phyloP scores from a whole-genome alignment of 2,888 invertebrate species.

The Lysandra bellargus region DNA sequence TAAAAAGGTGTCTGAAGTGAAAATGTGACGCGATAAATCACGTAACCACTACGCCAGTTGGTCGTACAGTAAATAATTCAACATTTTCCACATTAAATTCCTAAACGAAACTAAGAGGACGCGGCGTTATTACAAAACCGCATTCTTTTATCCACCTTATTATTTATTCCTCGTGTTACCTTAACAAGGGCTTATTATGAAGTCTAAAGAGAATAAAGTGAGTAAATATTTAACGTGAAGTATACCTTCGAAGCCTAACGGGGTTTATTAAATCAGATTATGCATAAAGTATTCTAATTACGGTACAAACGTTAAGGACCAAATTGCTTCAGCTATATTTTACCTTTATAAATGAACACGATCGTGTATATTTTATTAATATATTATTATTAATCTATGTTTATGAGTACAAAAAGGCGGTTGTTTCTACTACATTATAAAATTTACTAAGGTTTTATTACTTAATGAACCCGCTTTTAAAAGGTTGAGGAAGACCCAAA shows the following conservation, averaged over 20 bases:
- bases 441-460: background rate
- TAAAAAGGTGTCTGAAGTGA: background rate
- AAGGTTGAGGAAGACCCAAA: background rate
- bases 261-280: conserved; percentile 22
- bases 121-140: conserved; percentile 25
- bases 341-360: background rate
- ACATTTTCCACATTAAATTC: conserved; percentile 27
- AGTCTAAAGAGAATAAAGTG: conserved; percentile 22
- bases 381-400: no score
- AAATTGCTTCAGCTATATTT: background rate
- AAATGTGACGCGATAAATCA: conserved; percentile 21
- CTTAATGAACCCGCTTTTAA: background rate
- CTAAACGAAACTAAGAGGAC: conserved; percentile 16
- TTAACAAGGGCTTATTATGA: conserved; percentile 16
- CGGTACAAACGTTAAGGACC: background rate
- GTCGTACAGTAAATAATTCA: conserved; percentile 16
- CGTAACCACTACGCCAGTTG: conserved; percentile 8
- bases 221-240: conserved; percentile 24
- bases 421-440: background rate
- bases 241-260: conserved; percentile 20
- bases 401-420: no score
- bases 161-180: conserved; percentile 17
- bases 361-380: background rate
- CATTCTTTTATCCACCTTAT: conserved; percentile 25
- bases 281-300: conserved; percentile 18